Conservation (phyloP, 2,113 vertebrate species). For the Pholis gunnellus region DNA sequence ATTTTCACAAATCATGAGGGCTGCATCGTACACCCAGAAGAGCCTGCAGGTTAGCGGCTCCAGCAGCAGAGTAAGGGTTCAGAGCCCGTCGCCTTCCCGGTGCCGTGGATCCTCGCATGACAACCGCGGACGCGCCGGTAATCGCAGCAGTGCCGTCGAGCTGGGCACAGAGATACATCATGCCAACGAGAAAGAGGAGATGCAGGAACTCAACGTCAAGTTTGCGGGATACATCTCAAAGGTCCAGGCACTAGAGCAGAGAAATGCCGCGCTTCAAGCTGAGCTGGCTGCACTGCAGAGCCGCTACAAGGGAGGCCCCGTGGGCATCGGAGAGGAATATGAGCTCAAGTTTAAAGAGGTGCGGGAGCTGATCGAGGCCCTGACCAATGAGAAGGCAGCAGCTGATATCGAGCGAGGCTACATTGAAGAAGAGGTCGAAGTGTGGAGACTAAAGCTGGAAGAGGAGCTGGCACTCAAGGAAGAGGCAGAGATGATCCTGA, state of each 20-base stretch:
- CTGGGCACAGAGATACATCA: conserved; percentile 80
- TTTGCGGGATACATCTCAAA: conserved; percentile 86
- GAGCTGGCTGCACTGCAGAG: conserved; percentile 74
- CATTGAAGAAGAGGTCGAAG: conserved; percentile 75
- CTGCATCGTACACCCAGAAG: conserved; percentile 82
- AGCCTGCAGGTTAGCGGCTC: conserved; percentile 81
- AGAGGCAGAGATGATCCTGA: conserved; percentile 85
- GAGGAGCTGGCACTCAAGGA: conserved; percentile 85
- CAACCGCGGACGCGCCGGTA: conserved; percentile 71
- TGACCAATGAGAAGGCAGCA: conserved; percentile 82
- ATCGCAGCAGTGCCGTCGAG: conserved; percentile 66
- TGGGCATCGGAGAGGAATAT: conserved; percentile 81
- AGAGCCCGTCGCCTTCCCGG: conserved; percentile 81
- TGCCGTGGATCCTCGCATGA: conserved; percentile 78
- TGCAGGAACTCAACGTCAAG: conserved; percentile 85
- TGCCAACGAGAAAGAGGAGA: conserved; percentile 84
- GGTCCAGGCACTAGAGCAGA: conserved; percentile 84
- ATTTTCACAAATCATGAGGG: conserved; percentile 80
- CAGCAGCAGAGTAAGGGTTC: conserved; percentile 77
- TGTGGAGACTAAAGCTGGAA: conserved; percentile 84
- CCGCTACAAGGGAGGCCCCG: conserved; percentile 73
- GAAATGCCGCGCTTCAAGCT: conserved; percentile 66
- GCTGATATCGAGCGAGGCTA: conserved; percentile 82
- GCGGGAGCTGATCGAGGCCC: conserved; percentile 84
- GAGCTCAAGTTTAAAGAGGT: conserved; percentile 82